Evolutionary conservation across 2,888 invertebrate species (phyloP), one percentile per base, ranked within the genome.

Genomic region (Ormyrus labotus): DNA sequence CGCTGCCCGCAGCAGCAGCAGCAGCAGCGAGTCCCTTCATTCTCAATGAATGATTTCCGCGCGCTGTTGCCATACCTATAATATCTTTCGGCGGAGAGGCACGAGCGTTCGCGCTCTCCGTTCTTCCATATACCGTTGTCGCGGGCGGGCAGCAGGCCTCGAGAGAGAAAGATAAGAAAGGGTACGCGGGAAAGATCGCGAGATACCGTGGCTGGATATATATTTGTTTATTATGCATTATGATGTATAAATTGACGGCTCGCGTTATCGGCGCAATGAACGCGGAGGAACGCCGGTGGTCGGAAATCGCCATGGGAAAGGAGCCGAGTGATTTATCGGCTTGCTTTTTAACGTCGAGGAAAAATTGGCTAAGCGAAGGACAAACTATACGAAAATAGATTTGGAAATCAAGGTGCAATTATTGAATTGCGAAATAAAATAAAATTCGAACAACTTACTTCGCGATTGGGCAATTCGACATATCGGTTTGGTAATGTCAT

Each of bases 11-110:
- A 76, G 83, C 81, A 63, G 81, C 72, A 82, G 83, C 81, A 75
- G 82, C 83, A 63, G 76, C 51, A 34, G 81, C 82, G 82, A 74
- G 83, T 80, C 84, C 84, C 87, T 74, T 84, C 34, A 34, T 34
- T 34, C 88, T 90, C 89, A 89, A 90, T 90, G 90, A 90, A 90
- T 89, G 90, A 90, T 90, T 90, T 90, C 90, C 90, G 89, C 86
- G 90, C 90, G 87, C 83, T 87, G 90, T 90, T 90, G 90, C 89
- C 90, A 89, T 86, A 85, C 81, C 72, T 81, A 78, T 75, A 61
- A 19, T 79, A n/a, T 74, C 64, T 64, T 73, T 79, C 76, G 51
- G 48, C 55, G 58, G 34, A 50, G 53, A 61, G n/a, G 34, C 60
- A 47, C 13, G 19, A 19, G 34, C 11, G 34, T 34, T 13, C 0